Evolutionary conservation across 2,888 invertebrate species (phyloP).

Genomic region (Galeopsomyia nigrocyanea): DNA sequence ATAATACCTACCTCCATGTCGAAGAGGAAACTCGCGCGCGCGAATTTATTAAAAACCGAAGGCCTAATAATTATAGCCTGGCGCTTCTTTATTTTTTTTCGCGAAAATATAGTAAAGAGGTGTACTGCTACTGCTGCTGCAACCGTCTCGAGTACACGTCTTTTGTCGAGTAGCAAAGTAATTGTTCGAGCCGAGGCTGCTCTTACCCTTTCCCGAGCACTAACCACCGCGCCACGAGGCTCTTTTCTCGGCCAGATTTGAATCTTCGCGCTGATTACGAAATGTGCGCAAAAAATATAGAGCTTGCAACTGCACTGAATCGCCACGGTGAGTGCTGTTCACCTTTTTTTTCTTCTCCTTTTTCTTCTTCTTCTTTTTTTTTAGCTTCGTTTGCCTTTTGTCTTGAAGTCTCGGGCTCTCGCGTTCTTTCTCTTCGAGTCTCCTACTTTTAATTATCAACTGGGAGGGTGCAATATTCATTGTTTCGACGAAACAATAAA

Average conservation of each 20-base stretch:
- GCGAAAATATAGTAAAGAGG: no score
- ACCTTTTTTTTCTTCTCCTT: conserved; percentile 1
- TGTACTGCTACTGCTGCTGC: no score
- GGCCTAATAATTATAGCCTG: background rate
- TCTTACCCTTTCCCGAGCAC: conserved; percentile 9
- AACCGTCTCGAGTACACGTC: background rate
- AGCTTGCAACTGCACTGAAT: background rate
- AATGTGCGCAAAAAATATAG: conserved; percentile 14
- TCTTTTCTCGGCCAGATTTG: conserved; percentile 18
- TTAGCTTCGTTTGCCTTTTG: conserved; percentile 13
- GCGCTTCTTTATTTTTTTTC: background rate
- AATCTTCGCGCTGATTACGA: conserved; percentile 40
- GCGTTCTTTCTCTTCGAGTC: background rate
- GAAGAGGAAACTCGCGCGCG: no score
- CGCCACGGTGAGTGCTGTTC: conserved; percentile 13
- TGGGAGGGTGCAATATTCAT: conserved; percentile 41
- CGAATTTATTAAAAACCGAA: background rate
- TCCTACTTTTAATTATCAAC: conserved; percentile 40
- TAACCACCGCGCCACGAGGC: background rate
- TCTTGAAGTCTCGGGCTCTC: background rate
- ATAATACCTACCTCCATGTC: no score
- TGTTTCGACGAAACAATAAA: conserved; percentile 35
- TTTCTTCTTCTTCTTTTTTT: conserved; percentile 29
- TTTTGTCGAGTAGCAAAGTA: conserved; percentile 25
- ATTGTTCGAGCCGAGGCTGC: conserved; percentile 18